phyloP scores from a whole-genome alignment of 2,888 invertebrate species.

The Macrosoma leucophasiata region DNA sequence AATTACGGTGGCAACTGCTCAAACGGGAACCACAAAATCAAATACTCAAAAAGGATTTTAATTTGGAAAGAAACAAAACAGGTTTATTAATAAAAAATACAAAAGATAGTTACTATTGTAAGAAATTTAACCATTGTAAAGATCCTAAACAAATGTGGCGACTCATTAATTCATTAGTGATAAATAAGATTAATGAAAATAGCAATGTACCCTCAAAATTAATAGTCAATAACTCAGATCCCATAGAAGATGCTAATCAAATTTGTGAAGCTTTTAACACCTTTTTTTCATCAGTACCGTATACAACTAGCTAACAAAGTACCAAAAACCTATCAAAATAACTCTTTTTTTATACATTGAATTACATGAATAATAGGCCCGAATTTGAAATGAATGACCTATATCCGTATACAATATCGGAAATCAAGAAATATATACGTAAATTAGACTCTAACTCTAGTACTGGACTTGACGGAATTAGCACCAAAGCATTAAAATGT shows the following conservation, averaged over 20 bases:
- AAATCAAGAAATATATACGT: too few species aligned
- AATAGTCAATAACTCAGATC: neutral
- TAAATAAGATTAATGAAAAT: neutral
- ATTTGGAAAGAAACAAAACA: neutral
- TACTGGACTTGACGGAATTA: constrained; percentile 16
- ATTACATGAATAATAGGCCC: too few species aligned
- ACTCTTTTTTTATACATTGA: constrained; percentile 11
- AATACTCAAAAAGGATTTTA: constrained; percentile 3
- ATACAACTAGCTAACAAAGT: constrained; percentile 1
- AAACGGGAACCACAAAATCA: constrained; percentile 7
- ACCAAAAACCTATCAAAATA: constrained; percentile 13
- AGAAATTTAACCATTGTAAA: constrained; percentile 8
- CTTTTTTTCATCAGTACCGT: neutral
- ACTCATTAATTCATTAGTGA: neutral
- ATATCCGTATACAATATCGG: too few species aligned
- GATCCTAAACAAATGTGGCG: constrained; percentile 1
- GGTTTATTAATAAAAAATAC: constrained; percentile 5
- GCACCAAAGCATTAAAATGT: constrained; percentile 14
- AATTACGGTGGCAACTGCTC: too few species aligned
- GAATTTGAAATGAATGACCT: too few species aligned
- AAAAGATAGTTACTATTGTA: constrained; percentile 12
- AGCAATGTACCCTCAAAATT: neutral
- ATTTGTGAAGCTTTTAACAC: neutral
- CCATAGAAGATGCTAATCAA: neutral
- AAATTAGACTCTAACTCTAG: too few species aligned